Evolutionary conservation across 1,140 invertebrate genomes (phyloP).

Genomic region (Proales similis): DNA sequence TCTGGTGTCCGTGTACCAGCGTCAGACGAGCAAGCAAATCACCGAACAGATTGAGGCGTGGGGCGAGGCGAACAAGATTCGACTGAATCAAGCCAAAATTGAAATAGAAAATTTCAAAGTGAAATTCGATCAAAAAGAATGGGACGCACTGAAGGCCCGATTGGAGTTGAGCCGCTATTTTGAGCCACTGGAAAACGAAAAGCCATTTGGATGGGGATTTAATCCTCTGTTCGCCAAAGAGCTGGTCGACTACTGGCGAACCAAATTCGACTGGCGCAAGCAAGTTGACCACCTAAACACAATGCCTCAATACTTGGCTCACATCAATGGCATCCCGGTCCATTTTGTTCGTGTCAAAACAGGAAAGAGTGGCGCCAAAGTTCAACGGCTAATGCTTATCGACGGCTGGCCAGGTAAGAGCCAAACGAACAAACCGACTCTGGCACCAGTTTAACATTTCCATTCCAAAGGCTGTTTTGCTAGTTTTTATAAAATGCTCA

Average conservation of each 20-base stretch:
- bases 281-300: slow-evolving; percentile 63
- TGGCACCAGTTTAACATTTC: background rate
- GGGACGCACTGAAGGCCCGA: slow-evolving; percentile 9
- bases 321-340: slow-evolving; percentile 64
- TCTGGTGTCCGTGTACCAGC: too few species aligned
- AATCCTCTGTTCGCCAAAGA: slow-evolving; percentile 42
- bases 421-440: too few species aligned
- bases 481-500: slow-evolving; percentile 70
- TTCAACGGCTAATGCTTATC: slow-evolving; percentile 60
- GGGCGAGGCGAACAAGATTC: too few species aligned
- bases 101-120: slow-evolving; percentile 4
- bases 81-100: too few species aligned
- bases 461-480: slow-evolving; percentile 58
- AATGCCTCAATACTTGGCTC: slow-evolving; percentile 64
- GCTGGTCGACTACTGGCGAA: slow-evolving; percentile 65
- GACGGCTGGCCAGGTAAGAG: slow-evolving; percentile 89
- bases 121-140: slow-evolving; percentile 27
- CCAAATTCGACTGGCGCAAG: slow-evolving; percentile 67
- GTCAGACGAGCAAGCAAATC: too few species aligned
- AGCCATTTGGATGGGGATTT: slow-evolving; percentile 31
- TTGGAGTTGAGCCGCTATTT: slow-evolving; percentile 6
- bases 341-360: slow-evolving; percentile 58
- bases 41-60: too few species aligned
- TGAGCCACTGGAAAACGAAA: background rate
- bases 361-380: slow-evolving; percentile 41